Percentiles rank a stretch among this genome's conserved stretches.
These are phyloP conservation scores for Drosophila paramelanica DNA, from an alignment of 2,888 invertebrate species.

Conservation along the genomic window DNA sequence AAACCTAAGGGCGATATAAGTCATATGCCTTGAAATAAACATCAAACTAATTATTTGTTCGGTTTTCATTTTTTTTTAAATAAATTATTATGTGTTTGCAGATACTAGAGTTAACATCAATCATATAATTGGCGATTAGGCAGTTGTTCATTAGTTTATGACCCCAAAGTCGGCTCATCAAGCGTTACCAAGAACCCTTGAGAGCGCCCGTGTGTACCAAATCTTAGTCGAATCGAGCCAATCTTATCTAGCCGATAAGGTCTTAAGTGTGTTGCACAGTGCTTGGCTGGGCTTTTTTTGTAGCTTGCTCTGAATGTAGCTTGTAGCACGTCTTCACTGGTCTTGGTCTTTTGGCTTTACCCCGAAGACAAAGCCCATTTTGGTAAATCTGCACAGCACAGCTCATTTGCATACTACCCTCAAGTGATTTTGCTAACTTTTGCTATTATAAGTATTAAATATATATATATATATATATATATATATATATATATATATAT, in stretches of 20 bases:
- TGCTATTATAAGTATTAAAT: background rate
- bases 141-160: conserved; percentile 13
- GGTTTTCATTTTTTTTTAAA: background rate
- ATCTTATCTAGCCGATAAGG: conserved; percentile 47
- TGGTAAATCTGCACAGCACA: conserved; percentile 25
- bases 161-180: background rate
- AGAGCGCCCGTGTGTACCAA: conserved; percentile 8
- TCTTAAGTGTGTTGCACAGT: conserved; percentile 1
- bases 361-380: conserved; percentile 15
- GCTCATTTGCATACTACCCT: conserved; percentile 18
- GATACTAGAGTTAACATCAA: conserved; percentile 1
- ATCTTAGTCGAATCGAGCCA: conserved; percentile 19
- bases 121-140: conserved; percentile 47
- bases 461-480: no score
- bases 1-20: no score
- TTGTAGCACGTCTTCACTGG: conserved; percentile 6
- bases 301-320: background rate
- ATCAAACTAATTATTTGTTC: background rate
- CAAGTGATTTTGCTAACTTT: background rate
- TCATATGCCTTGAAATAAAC: no score
- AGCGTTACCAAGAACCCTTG: conserved; percentile 33
- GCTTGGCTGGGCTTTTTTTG: background rate
- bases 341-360: background rate
- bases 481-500: no score
- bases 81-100: conserved; percentile 11